Evolutionary conservation across 2,888 invertebrate species (phyloP).

Genomic region (Notodonta ziczac): DNA sequence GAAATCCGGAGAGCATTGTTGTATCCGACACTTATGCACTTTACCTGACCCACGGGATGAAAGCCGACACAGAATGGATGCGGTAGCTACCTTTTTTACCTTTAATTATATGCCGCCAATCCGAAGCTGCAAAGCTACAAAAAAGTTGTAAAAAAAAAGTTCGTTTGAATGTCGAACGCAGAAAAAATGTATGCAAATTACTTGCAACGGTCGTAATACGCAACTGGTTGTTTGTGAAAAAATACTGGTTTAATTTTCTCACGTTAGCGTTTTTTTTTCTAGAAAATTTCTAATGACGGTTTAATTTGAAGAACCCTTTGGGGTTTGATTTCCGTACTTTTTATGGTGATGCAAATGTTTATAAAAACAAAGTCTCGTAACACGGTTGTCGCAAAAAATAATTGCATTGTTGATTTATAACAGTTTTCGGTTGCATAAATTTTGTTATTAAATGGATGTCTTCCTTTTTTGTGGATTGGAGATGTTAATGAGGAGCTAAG

Average conservation of each 20-base stretch:
- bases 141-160: slow-evolving; percentile 42
- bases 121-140: slow-evolving; percentile 18
- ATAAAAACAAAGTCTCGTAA: slow-evolving; percentile 80
- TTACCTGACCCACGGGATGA: slow-evolving; percentile 80
- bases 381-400: slow-evolving; percentile 82
- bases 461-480: slow-evolving; percentile 12
- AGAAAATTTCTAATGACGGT: slow-evolving; percentile 78
- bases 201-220: slow-evolving; percentile 68
- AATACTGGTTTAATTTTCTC: slow-evolving; percentile 78
- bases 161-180: slow-evolving; percentile 47
- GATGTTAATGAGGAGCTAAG: not conserved
- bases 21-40: slow-evolving; percentile 74
- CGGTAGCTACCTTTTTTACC: slow-evolving; percentile 63
- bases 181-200: slow-evolving; percentile 72
- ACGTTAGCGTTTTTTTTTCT: slow-evolving; percentile 73
- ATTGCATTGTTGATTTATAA: slow-evolving; percentile 78
- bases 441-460: slow-evolving; percentile 28
- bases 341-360: slow-evolving; percentile 61
- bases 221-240: slow-evolving; percentile 58
- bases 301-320: slow-evolving; percentile 84
- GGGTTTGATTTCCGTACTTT: slow-evolving; percentile 79
- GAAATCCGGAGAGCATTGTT: slow-evolving; percentile 79
- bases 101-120: slow-evolving; percentile 73
- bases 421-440: slow-evolving; percentile 59
- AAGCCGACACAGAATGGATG: slow-evolving; percentile 60